phyloP scores from a whole-genome alignment of 2,888 invertebrate genomes.

The Clostera curtula region DNA sequence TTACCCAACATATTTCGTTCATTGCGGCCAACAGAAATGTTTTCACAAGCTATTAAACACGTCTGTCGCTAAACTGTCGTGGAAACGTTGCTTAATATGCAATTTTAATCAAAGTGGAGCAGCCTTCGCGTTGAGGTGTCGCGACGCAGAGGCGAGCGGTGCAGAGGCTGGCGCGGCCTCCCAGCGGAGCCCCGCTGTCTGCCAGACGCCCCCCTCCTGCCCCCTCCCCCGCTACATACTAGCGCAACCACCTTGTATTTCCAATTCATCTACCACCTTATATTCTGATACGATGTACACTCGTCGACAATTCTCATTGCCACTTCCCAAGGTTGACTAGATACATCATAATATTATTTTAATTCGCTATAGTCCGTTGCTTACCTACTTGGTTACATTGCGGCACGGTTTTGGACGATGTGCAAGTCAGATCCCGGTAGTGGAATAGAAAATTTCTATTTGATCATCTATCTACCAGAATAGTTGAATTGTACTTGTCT shows the following conservation, averaged over 20 bases:
- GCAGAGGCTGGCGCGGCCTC: slow-evolving; percentile 70
- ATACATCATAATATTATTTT: slow-evolving; percentile 31
- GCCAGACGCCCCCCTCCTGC: slow-evolving; percentile 47
- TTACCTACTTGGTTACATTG: slow-evolving; percentile 15
- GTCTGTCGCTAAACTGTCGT: slow-evolving; percentile 25
- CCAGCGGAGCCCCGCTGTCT: slow-evolving; percentile 76
- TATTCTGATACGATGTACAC: slow-evolving; percentile 30
- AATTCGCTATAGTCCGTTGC: slow-evolving; percentile 20
- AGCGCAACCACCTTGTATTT: slow-evolving; percentile 56
- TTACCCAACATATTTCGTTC: slow-evolving; percentile 13
- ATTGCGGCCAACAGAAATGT: slow-evolving; percentile 14
- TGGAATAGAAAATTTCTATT: too few relatives aligned
- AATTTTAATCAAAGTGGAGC: slow-evolving; percentile 63
- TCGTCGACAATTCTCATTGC: slow-evolving; percentile 39
- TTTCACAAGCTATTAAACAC: slow-evolving; percentile 25
- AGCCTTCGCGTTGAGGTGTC: slow-evolving; percentile 60
- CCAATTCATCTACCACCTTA: slow-evolving; percentile 52
- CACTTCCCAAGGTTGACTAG: slow-evolving; percentile 35
- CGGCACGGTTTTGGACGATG: too few relatives aligned
- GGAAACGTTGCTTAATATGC: slow-evolving; percentile 40
- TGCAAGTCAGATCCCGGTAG: too few relatives aligned
- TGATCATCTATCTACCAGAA: too few relatives aligned
- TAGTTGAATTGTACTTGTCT: too few relatives aligned
- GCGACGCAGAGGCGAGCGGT: slow-evolving; percentile 60
- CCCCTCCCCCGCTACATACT: slow-evolving; percentile 32